Base-by-base conservation (phyloP, 2,113 vertebrate species). In the Cervus canadensis region DNA sequence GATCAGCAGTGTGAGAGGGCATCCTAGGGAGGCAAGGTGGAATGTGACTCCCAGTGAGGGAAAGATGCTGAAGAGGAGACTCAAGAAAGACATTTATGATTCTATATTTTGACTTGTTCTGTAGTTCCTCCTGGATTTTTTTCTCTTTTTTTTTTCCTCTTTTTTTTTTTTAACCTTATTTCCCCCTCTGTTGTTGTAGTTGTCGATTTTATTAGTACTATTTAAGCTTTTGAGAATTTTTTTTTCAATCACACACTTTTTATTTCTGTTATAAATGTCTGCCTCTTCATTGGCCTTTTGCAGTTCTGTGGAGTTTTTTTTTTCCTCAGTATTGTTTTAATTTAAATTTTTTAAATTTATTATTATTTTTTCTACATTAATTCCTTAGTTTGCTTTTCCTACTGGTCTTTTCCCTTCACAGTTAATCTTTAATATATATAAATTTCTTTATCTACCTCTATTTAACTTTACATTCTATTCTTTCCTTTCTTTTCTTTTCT, bases 61-160 rank as follows among this genome's bases (percentile, higher is more conserved):
- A 36, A 67, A 67, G 64, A 67, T 11, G 17, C 19, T 67, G 64
- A 67, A 67, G 33, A 67, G 36, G 33, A 67, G 17, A 67, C 64
- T 67, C n/a, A 19, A 36, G 33, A 67, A 67, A 67, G 64, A 67
- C 33, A 36, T 67, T 36, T 67, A 67, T 67, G 21, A 21, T 67
- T 67, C 8, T 67, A 67, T 1, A 67, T 67, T 67, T 67, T 67
- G 17, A 67, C 33, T 67, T 36, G 33, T 67, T 67, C 64, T 36
- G 33, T 67, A 67, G 33, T 36, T 67, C 33, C n/a, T 36, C 17
- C 9, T 67, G 64, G 17, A 36, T 36, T 64, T 64, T 21, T 36
- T 7, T 67, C 1, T 17, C 2, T 28, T 19, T 0, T 25, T 3
- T 30, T 64, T 17, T 64, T 17, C 12, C 12, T 0, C 10, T 4